Conservation (phyloP, 2,888 invertebrate genomes). For the Marronus borbonicus region DNA sequence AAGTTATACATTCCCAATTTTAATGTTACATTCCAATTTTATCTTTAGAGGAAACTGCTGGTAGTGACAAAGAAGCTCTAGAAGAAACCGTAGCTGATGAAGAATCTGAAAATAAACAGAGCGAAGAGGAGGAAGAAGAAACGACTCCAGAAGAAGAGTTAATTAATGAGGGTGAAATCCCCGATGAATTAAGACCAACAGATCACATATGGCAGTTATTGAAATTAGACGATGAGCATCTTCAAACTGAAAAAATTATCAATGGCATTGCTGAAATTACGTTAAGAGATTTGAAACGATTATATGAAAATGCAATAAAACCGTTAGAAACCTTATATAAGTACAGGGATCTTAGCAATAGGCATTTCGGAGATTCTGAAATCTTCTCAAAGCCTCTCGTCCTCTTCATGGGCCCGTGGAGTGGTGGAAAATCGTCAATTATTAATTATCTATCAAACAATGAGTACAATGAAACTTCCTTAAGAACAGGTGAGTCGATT, state of each 20-base stretch:
- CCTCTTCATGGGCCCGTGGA: slow-evolving; percentile 97
- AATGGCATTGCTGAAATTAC: slow-evolving; percentile 84
- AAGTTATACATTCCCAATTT: slow-evolving; percentile 58
- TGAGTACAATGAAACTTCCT: slow-evolving; percentile 86
- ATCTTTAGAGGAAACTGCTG: slow-evolving; percentile 51
- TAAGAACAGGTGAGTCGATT: slow-evolving; percentile 83
- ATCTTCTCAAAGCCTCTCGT: slow-evolving; percentile 95
- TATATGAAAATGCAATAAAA: slow-evolving; percentile 90
- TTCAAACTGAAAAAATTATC: slow-evolving; percentile 80
- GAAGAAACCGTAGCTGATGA: slow-evolving; percentile 69
- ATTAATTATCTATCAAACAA: slow-evolving; percentile 93
- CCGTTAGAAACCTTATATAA: slow-evolving; percentile 93
- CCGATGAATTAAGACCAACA: slow-evolving; percentile 83
- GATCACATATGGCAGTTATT: slow-evolving; percentile 87
- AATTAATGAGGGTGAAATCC: slow-evolving; percentile 80
- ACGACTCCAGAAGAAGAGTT: slow-evolving; percentile 73
- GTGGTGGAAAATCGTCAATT: slow-evolving; percentile 95
- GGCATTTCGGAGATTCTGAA: slow-evolving; percentile 94
- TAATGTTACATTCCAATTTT: slow-evolving; percentile 47
- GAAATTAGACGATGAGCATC: slow-evolving; percentile 83
- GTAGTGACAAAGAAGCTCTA: slow-evolving; percentile 63
- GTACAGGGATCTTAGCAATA: slow-evolving; percentile 92
- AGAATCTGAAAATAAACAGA: slow-evolving; percentile 53
- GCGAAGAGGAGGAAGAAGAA: slow-evolving; percentile 70
- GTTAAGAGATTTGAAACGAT: slow-evolving; percentile 86